phyloP scores from a whole-genome alignment of 2,797 vertebrate genomes.

The Eutrigla gurnardus region DNA sequence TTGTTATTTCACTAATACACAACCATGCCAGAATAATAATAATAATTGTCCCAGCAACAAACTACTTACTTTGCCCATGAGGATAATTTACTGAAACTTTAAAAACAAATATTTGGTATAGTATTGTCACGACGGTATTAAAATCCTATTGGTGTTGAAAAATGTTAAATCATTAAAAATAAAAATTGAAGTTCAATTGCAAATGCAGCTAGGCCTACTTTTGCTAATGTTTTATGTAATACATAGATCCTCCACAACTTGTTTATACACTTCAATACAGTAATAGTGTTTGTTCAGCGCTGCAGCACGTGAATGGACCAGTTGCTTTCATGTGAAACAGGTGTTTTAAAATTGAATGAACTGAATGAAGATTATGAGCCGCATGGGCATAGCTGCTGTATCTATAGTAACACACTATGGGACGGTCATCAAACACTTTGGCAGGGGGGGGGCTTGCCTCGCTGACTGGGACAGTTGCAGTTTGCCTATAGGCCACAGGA shows the following conservation, averaged over 20 bases:
- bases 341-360: slow-evolving; percentile 8
- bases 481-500: slow-evolving; percentile 48
- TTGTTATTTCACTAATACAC: slow-evolving; percentile 28
- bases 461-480: slow-evolving; percentile 28
- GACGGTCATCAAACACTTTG: slow-evolving; percentile 24
- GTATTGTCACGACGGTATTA: slow-evolving; percentile 4
- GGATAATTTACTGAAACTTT: slow-evolving; percentile 29
- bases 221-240: not conserved
- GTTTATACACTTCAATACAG: not conserved
- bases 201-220: not conserved
- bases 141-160: slow-evolving; percentile 4
- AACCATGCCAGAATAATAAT: not conserved
- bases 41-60: slow-evolving; percentile 2
- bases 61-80: slow-evolving; percentile 11
- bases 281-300: not conserved
- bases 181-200: not conserved
- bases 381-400: not conserved
- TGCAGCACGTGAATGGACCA: not conserved
- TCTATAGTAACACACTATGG: not conserved
- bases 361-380: not conserved
- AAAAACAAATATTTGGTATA: slow-evolving; percentile 5
- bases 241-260: not conserved
- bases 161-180: not conserved
- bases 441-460: slow-evolving; percentile 23
- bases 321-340: slow-evolving; percentile 21